Percentiles rank a stretch among this genome's conserved stretches.
Evolutionary conservation across 2,797 vertebrate species (phyloP).

Genomic region (Heliangelus exortis): DNA sequence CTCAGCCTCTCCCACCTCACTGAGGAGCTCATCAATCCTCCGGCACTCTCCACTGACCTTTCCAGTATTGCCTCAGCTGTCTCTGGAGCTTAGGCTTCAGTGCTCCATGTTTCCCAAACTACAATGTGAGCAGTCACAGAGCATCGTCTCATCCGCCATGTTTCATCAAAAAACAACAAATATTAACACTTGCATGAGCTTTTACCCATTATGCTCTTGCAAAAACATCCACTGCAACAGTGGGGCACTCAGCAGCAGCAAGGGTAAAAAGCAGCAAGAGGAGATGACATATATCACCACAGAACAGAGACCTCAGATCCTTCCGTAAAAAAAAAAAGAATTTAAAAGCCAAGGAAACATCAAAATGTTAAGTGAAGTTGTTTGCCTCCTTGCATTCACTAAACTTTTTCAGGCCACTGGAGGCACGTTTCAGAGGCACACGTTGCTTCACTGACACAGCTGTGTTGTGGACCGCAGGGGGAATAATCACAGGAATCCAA

Average conservation of each 20-base stretch:
- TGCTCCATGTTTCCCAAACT: conserved; percentile 4
- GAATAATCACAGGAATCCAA: conserved; percentile 28
- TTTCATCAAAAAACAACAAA: not conserved
- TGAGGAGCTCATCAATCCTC: not conserved
- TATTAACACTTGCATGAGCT: not conserved
- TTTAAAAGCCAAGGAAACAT: no score
- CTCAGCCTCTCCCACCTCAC: not conserved
- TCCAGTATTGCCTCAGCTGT: not conserved
- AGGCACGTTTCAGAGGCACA: not conserved
- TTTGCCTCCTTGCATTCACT: not conserved
- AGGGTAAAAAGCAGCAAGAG: not conserved
- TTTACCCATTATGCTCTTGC: not conserved
- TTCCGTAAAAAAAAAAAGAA: not conserved
- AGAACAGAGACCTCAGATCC: not conserved
- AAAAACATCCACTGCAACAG: not conserved
- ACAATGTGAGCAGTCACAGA: not conserved
- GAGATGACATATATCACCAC: rapidly evolving
- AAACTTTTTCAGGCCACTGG: not conserved
- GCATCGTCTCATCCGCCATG: not conserved
- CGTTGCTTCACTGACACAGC: not conserved
- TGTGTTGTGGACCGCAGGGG: not conserved
- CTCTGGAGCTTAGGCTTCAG: conserved; percentile 37
- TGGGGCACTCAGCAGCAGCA: not conserved
- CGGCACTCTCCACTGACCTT: not conserved
- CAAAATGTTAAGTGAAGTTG: not conserved